Percentiles rank a stretch among this genome's conserved stretches.
Evolutionary conservation across 2,113 vertebrate genomes (phyloP).

Genomic region (Ptyas mucosa): DNA sequence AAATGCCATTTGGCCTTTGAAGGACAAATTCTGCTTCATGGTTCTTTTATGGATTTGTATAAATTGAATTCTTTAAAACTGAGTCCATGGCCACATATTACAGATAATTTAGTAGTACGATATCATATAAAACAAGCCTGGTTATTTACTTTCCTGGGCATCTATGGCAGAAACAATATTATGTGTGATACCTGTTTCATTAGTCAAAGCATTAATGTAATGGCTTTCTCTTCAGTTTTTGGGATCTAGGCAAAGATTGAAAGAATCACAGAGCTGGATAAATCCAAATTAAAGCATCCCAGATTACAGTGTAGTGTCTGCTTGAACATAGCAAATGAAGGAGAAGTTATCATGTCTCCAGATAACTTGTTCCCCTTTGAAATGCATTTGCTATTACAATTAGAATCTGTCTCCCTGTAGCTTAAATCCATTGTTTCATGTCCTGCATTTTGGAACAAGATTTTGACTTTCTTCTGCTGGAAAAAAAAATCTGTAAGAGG

Average conservation of each 20-base stretch:
- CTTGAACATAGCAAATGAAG: neutral
- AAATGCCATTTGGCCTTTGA: neutral
- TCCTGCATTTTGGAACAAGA: neutral
- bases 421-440: neutral
- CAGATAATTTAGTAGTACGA: neutral
- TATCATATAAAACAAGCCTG: neutral
- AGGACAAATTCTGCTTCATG: neutral
- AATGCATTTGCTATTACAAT: neutral
- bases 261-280: neutral
- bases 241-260: neutral
- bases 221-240: constrained; percentile 12
- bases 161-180: neutral
- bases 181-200: constrained; percentile 30
- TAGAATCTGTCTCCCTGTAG: neutral
- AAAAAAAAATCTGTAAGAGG: neutral
- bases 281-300: neutral
- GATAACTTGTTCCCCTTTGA: neutral
- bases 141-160: neutral
- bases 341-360: neutral
- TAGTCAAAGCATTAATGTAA: constrained; percentile 26
- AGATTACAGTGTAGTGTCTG: neutral
- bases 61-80: neutral
- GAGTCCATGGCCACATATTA: neutral
- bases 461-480: neutral
- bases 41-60: neutral